Conservation (phyloP, 2,797 vertebrate species). For the Muscicapa striata region DNA sequence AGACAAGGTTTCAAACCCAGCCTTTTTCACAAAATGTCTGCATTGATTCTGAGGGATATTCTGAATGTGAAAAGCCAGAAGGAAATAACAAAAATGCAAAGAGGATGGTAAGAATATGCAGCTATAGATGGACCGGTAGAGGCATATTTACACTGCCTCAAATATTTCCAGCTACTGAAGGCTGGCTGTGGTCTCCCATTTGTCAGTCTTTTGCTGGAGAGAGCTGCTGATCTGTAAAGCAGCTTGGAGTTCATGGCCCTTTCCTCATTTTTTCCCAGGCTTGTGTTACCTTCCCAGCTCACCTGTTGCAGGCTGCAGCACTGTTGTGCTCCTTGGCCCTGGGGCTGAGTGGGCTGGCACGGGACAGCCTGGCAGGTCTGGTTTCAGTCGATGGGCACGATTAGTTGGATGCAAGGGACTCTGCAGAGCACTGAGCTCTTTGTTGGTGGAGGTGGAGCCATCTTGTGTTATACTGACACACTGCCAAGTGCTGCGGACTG, state of each 20-base stretch:
- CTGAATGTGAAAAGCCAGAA: background rate
- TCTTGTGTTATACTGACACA: background rate
- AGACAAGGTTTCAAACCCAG: background rate
- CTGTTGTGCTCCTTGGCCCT: background rate
- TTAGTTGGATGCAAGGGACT: background rate
- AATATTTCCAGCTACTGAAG: background rate
- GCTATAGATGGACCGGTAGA: background rate
- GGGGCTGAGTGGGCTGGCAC: fast-evolving
- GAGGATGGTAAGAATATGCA: background rate
- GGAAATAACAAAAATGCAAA: background rate
- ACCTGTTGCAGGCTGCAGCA: fast-evolving
- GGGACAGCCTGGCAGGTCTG: background rate
- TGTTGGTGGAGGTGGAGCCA: background rate
- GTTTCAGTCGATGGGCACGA: background rate
- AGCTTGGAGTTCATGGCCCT: background rate
- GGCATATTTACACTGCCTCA: background rate
- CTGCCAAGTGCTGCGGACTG: background rate
- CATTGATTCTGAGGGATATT: background rate
- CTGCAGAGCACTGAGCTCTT: background rate
- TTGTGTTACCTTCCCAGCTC: background rate
- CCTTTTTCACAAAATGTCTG: background rate
- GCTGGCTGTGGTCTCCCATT: background rate
- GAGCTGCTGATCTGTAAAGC: background rate
- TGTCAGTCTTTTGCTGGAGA: background rate
- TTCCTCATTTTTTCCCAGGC: background rate